Base-by-base conservation (phyloP, 2,888 invertebrate genomes). In the Orchesella flavescens region DNA sequence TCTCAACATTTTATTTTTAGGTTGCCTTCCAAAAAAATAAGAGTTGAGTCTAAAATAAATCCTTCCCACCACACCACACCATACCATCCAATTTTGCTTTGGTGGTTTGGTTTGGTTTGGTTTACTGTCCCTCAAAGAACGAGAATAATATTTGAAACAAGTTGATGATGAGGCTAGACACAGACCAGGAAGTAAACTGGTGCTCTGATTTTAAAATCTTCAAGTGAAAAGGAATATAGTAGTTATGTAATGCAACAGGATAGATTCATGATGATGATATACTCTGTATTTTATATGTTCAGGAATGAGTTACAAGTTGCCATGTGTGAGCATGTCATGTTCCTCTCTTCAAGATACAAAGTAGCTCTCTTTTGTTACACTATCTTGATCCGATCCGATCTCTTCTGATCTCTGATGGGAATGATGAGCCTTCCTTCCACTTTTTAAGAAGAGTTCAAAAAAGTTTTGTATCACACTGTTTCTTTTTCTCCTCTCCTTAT, bases 31-130 rank as follows among this genome's bases (percentile, higher is more conserved):
- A 71, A 55, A 80, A 80, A 76, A 66, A 82, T 82, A 55, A 80
- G 83, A 77, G 44, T 77, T 59, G 83, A 59, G 71, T 76, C 82
- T 82, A 82, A 76, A 82, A 76, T 82, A 76, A n/a, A 76, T 69
- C 82, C 68, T 71, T 65, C 61, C 72, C 72, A 57, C 63, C 76
- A 23, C 43, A 34, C 74, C 46, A 66, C 65, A 71, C 24, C 75
- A 79, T 55, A 57, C 24, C 73, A 72, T n/a, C 63, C 49, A 2
- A 49, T 49, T 34, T 34, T 34, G 34, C 34, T 34, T 2, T 4
- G 34, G 34, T 34, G 2, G 34, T n/a, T n/a, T n/a, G n/a, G n/a
- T n/a, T n/a, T n/a, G n/a, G n/a, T n/a, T n/a, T n/a, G n/a, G n/a
- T n/a, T n/a, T n/a, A n/a, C n/a, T n/a, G n/a, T n/a, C n/a, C n/a